Base-by-base conservation (phyloP, 2,888 invertebrate genomes). In the Oegoconia quadripuncta region DNA sequence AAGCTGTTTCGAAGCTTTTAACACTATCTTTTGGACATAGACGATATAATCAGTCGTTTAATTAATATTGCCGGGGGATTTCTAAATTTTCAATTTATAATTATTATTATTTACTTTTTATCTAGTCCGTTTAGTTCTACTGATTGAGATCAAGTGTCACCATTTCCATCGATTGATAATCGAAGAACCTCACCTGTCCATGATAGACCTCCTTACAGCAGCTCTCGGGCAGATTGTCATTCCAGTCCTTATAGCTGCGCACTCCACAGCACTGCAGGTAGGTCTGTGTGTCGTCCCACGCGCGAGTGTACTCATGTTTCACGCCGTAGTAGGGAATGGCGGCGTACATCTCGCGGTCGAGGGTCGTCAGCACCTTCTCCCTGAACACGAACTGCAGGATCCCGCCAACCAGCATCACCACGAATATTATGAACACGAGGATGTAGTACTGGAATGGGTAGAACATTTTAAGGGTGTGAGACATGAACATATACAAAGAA, bases 381-480 rank as follows among this genome's bases (percentile, higher is more conserved):
- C 95, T 90, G 86, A 97, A 97, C 34, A 97, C 96, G 72, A 96
- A 97, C 37, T 95, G 95, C 39, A 97, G 88, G 47, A 97, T 94
- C 28, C 96, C 97, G 23, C 97, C 97, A 43, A 97, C 93, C 49
- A 97, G 82, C 92, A 97, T 93, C 46, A 94, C 94, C 47, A 97
- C 93, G 82, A 97, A 96, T 55, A 97, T 92, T 54, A 97, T 89
- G 68, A 97, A 93, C 34, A 97, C 90, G 15, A 96, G 89, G 58
- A 97, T 93, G 84, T 97, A 96, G 78, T 96, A 96, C 96, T 96
- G 88, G 28, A 90, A 89, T 48, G 34, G 48, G n/a, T n/a, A n/a
- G 20, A 25, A 29, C 20, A 7, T 4, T 20, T 20, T 20, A 7
- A 7, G 20, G 7, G 7, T 20, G 7, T 20, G 20, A 20, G 4